Evolutionary conservation across 2,888 invertebrate species (phyloP).

Genomic region (Griposia aprilina): DNA sequence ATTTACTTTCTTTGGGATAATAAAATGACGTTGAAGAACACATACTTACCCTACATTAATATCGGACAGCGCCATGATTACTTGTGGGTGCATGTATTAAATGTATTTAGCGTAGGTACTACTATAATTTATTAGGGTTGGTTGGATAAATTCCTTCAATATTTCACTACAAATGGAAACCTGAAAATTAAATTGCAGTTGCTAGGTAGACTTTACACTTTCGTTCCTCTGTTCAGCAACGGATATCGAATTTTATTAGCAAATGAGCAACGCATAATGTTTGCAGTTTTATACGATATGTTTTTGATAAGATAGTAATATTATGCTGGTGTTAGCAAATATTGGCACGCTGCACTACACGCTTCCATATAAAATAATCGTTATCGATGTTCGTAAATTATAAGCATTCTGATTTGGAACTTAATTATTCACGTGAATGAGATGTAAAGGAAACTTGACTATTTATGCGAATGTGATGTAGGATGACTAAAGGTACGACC

Average conservation of each 20-base stretch:
- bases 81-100: not conserved
- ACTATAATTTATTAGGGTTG: not conserved
- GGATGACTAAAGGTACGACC: no score
- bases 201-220: not conserved
- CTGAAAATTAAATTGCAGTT: not conserved
- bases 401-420: conserved; percentile 17
- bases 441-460: not conserved
- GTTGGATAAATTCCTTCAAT: not conserved
- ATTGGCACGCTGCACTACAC: conserved; percentile 5
- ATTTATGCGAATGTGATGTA: not conserved
- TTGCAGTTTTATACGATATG: conserved; percentile 35
- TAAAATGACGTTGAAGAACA: not conserved
- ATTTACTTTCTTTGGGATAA: not conserved
- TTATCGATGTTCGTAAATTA: conserved; percentile 25
- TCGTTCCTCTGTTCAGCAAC: conserved; percentile 3
- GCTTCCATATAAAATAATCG: conserved; percentile 10
- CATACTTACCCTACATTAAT: not conserved
- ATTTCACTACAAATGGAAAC: not conserved
- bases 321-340: conserved; percentile 34
- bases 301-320: conserved; percentile 51
- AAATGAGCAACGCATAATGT: conserved; percentile 24
- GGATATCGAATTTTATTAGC: conserved; percentile 16
- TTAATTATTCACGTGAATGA: not conserved
- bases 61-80: no score
- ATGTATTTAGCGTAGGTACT: not conserved